Evolutionary conservation across 2,888 invertebrate genomes (phyloP), one percentile per base, ranked within the genome.

Genomic region (Drosophila subsilvestris): DNA sequence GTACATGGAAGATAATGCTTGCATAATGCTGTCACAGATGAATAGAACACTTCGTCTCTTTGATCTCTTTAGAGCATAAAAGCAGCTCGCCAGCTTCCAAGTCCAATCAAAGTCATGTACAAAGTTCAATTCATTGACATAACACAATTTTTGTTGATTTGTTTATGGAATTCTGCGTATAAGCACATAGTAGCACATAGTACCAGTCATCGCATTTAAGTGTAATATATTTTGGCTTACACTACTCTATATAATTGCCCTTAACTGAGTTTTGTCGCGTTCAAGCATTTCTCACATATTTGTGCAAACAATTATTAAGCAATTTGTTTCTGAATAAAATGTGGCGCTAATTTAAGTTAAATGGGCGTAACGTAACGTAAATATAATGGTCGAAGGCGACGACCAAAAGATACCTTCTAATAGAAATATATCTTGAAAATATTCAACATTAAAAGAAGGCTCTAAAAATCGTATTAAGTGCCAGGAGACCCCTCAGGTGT

Each of bases 11-110:
- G 63, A 55, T 48, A 66, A 55, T 48, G 63, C 43, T 66, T 66
- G 63, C 66, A 66, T 66, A 66, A 55, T 55, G 48, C 32, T 32
- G 66, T 54, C 66, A 27, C 54, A 49, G 63, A 63, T 63, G 66
- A 55, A 55, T 27, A 49, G 20, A 66, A 55, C 18, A 8, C 37
- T 20, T 10, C 9, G 20, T 43, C 49, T 56, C 20, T 63, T 55
- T 55, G 49, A 63, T 66, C 25, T 25, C 25, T 18, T n/a, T 14
- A 37, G n/a, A 45, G 29, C 37, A 22, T 29, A 47, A 43, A 22
- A 53, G 32, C 51, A 48, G 27, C 45, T 32, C 18, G n/a, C n/a
- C n/a, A 54, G 42, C 63, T 47, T 54, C 63, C 49, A 54, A 54
- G 63, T 49, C 48, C 65, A 66, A 54, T 66, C 54, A 27, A 63